A percentile compares a stretch with the other conserved stretches of the same genome.
Evolutionary conservation across 1,140 invertebrate species (phyloP).

Genomic region (Subanguina moxae): DNA sequence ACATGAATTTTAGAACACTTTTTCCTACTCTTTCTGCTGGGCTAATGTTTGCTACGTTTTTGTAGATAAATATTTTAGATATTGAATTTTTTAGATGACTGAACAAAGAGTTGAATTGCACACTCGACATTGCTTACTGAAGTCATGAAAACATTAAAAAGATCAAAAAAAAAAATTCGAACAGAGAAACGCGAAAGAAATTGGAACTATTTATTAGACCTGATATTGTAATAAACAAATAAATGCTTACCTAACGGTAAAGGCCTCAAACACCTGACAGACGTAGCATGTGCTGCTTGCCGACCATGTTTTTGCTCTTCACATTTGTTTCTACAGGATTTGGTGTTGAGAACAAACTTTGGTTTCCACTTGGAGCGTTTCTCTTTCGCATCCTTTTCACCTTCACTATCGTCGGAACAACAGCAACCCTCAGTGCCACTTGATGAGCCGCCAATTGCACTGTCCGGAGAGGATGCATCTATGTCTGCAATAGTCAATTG

Average conservation of each 20-base stretch:
- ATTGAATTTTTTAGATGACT: no score
- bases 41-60: no score
- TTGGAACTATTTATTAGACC: no score
- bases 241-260: neutral
- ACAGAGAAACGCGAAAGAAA: no score
- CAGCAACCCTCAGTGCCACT: constrained; percentile 1
- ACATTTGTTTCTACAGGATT: constrained; percentile 4
- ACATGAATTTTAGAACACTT: no score
- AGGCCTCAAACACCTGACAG: constrained; percentile 18
- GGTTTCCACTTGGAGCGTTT: neutral
- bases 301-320: constrained; percentile 8
- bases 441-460: constrained; percentile 9
- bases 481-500: neutral
- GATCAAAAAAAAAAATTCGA: no score
- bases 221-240: no score
- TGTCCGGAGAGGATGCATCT: neutral
- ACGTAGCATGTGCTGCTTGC: constrained; percentile 19
- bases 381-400: neutral
- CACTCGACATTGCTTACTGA: no score
- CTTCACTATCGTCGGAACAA: constrained; percentile 5
- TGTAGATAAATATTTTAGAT: no score
- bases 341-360: neutral
- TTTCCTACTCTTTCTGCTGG: no score
- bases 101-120: no score
- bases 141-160: no score